These are phyloP conservation scores for Trichopoda pennipes DNA, from an alignment of 2,888 invertebrate species.

Conservation along the genomic window DNA sequence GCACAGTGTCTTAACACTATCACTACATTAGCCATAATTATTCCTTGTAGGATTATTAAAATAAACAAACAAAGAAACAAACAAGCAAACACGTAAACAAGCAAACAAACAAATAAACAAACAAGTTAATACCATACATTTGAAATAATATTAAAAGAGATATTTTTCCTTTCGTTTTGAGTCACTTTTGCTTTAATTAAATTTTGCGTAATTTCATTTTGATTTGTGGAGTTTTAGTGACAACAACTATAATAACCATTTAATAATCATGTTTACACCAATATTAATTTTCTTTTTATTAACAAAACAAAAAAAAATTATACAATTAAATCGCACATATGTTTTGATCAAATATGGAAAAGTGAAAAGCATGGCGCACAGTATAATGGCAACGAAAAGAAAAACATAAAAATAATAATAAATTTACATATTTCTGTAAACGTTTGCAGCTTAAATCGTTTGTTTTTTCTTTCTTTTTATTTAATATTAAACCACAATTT, in stretches of 20 bases:
- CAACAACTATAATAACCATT: constrained; percentile 21
- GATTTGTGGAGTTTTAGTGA: constrained; percentile 2
- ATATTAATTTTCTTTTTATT: constrained; percentile 32
- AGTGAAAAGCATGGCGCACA: constrained; percentile 33
- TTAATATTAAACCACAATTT: not conserved
- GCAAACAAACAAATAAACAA: not conserved
- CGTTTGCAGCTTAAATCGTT: constrained; percentile 49
- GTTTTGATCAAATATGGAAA: constrained; percentile 41
- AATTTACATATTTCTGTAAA: constrained; percentile 4
- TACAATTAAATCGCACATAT: constrained; percentile 40
- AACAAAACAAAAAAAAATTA: constrained; percentile 9
- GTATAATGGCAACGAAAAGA: constrained; percentile 5
- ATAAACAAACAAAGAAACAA: not conserved
- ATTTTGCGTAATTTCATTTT: constrained; percentile 31
- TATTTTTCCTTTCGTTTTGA: constrained; percentile 12
- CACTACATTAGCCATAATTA: not conserved
- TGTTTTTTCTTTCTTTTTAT: constrained; percentile 15
- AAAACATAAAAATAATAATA: not conserved
- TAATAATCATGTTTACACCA: constrained; percentile 5
- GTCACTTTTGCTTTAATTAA: not conserved
- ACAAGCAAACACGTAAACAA: not conserved
- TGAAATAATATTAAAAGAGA: constrained; percentile 12
- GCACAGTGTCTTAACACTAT: not conserved
- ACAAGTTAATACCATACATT: not conserved
- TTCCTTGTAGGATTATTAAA: not conserved